Evolutionary conservation across 2,113 vertebrate species (phyloP).

Genomic region (human): DNA sequence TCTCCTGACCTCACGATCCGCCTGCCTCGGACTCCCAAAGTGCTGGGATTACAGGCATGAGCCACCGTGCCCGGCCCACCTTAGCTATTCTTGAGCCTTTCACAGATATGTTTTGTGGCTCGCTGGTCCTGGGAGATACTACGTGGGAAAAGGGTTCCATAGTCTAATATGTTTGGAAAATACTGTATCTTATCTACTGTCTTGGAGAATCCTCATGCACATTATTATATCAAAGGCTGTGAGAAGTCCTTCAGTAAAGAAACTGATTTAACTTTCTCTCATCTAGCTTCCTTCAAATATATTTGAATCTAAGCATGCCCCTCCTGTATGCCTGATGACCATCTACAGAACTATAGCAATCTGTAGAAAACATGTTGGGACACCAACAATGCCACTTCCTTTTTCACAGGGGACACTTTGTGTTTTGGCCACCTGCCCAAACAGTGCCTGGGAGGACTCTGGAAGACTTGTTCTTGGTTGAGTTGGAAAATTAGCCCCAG

Average conservation of each 20-base stretch:
- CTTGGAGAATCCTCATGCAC: not conserved
- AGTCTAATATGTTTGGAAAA: not conserved
- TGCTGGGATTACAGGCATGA: too few species aligned
- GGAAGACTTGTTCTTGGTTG: not conserved
- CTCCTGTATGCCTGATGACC: not conserved
- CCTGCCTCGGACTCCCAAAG: too few species aligned
- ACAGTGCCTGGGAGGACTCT: not conserved
- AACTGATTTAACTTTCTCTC: not conserved
- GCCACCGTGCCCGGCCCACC: too few species aligned
- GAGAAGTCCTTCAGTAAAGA: not conserved
- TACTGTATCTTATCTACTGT: not conserved
- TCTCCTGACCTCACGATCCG: too few species aligned
- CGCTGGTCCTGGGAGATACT: not conserved
- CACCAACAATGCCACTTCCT: not conserved
- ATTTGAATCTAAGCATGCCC: not conserved
- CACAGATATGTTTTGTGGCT: not conserved
- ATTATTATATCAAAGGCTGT: not conserved
- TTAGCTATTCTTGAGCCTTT: not conserved
- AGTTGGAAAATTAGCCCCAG: not conserved
- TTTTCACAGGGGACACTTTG: not conserved
- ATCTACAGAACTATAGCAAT: not conserved
- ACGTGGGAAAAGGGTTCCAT: not conserved
- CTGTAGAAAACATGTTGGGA: not conserved
- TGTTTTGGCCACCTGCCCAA: not conserved
- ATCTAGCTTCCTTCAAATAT: not conserved